These are phyloP conservation scores for Canis aureus DNA, from an alignment of 2,113 vertebrate genomes.

Conservation along the genomic window DNA sequence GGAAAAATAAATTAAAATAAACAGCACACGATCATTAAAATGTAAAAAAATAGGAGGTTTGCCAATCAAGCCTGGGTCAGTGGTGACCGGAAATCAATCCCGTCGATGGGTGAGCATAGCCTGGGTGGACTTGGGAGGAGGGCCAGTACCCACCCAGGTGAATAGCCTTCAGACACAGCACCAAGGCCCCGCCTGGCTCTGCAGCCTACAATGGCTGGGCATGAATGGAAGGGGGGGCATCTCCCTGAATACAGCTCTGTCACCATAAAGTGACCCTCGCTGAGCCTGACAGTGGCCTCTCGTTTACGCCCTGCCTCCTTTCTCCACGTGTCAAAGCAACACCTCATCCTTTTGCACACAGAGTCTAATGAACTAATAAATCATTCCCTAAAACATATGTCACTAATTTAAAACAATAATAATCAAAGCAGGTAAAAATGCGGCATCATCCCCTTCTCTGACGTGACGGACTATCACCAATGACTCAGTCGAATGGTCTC, in stretches of 20 bases:
- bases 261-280: rapidly evolving
- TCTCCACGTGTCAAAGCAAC: rapidly evolving
- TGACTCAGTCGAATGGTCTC: rapidly evolving
- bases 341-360: rapidly evolving
- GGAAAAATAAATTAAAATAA: conserved; percentile 69
- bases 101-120: neutral
- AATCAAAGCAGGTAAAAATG: neutral
- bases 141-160: neutral
- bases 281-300: rapidly evolving
- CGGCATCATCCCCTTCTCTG: rapidly evolving
- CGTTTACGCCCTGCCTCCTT: neutral
- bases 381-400: neutral
- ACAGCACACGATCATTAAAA: conserved; percentile 31
- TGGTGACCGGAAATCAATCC: conserved; percentile 65
- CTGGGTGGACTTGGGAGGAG: neutral
- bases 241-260: rapidly evolving
- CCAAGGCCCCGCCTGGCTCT: rapidly evolving
- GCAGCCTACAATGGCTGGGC: neutral
- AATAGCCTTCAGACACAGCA: neutral
- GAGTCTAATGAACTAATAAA: rapidly evolving
- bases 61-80: conserved; percentile 13
- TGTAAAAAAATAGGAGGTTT: conserved; percentile 6
- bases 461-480: rapidly evolving
- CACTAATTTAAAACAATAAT: neutral
- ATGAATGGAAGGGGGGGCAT: rapidly evolving